phyloP scores from a whole-genome alignment of 2,113 vertebrate genomes.

The Pedetes capensis region DNA sequence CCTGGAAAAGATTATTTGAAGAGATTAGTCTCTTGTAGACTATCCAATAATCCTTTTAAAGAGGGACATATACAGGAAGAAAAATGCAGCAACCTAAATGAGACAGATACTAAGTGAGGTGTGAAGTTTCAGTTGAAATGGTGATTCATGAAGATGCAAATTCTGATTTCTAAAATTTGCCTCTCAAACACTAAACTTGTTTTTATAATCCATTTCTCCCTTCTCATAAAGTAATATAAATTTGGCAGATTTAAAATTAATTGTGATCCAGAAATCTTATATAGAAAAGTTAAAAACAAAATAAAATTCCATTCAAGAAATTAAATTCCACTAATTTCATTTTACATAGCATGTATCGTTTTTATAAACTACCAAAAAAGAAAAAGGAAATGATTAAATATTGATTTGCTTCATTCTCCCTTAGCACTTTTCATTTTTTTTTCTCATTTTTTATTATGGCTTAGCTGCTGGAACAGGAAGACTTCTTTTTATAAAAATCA shows the following conservation, averaged over 20 bases:
- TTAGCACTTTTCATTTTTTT: not conserved
- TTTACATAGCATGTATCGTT: not conserved
- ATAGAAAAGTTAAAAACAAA: not conserved
- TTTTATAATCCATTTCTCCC: not conserved
- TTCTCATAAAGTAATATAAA: not conserved
- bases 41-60: not conserved
- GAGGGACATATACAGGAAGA: not conserved
- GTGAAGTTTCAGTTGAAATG: not conserved
- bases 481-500: not conserved
- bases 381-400: not conserved
- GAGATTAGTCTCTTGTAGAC: slow-evolving; percentile 24
- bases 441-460: not conserved
- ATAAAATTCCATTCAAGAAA: not conserved
- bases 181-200: not conserved
- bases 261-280: not conserved
- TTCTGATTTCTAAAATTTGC: not conserved
- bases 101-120: not conserved
- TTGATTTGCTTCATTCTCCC: not conserved
- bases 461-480: not conserved
- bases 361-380: not conserved
- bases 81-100: not conserved
- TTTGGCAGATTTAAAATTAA: not conserved
- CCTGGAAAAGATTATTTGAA: slow-evolving; percentile 44
- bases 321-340: not conserved
- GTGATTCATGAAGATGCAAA: not conserved